A percentile compares a stretch with the other conserved stretches of the same genome.
Evolutionary conservation across 2,888 invertebrate genomes (phyloP).

Genomic region (Bimastos eiseni): DNA sequence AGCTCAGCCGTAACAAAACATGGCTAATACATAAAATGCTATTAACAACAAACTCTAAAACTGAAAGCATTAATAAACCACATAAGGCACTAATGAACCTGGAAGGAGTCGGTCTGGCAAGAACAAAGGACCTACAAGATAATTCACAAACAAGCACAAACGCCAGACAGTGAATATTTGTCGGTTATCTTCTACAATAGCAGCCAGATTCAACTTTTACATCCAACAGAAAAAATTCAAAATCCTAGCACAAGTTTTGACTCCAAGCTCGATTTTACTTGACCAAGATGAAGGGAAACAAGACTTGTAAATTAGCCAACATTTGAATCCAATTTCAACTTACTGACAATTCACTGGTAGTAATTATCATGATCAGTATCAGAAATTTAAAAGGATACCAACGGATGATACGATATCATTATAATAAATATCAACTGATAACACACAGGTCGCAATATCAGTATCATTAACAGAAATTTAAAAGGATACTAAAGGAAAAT

Average conservation of each 20-base stretch:
- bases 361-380: too few relatives aligned
- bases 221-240: not conserved
- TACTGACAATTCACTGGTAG: too few relatives aligned
- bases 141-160: conserved; percentile 13
- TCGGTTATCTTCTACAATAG: not conserved
- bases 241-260: not conserved
- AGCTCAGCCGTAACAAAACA: not conserved
- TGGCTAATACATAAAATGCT: not conserved
- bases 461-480: too few relatives aligned
- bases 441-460: too few relatives aligned
- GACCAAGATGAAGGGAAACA: too few relatives aligned
- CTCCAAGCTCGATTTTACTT: too few relatives aligned
- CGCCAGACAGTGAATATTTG: not conserved
- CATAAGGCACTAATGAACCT: not conserved
- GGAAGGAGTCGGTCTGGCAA: not conserved
- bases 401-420: too few relatives aligned
- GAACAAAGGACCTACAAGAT: not conserved
- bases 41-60: not conserved
- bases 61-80: not conserved
- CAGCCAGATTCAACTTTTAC: not conserved
- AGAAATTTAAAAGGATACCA: too few relatives aligned
- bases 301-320: too few relatives aligned
- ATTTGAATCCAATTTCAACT: too few relatives aligned
- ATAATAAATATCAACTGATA: too few relatives aligned
- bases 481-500: too few relatives aligned